phyloP scores from a whole-genome alignment of 2,888 invertebrate species.

The Epinotia ramella region DNA sequence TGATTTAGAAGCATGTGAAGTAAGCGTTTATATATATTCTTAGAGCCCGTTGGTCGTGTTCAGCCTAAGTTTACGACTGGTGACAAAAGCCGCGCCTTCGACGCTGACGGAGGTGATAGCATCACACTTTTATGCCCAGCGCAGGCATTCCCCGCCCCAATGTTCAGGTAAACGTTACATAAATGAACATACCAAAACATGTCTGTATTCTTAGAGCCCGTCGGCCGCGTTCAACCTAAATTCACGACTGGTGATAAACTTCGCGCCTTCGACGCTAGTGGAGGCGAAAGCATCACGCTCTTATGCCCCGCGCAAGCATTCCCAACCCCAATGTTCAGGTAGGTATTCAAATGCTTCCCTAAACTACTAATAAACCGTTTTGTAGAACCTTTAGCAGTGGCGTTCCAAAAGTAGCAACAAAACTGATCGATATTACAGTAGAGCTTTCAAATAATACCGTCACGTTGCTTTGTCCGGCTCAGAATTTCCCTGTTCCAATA shows the following conservation, averaged over 20 bases:
- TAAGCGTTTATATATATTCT: constrained; percentile 54
- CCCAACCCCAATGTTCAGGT: constrained; percentile 89
- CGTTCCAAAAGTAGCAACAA: constrained; percentile 87
- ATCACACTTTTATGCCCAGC: constrained; percentile 89
- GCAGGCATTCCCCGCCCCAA: constrained; percentile 90
- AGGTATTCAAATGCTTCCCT: constrained; percentile 72
- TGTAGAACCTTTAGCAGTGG: constrained; percentile 90
- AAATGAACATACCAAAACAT: constrained; percentile 44
- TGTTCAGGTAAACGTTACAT: constrained; percentile 82
- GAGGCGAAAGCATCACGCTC: constrained; percentile 81
- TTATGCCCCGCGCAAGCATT: constrained; percentile 92
- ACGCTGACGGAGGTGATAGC: constrained; percentile 79
- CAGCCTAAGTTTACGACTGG: constrained; percentile 88
- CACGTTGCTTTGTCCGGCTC: constrained; percentile 87
- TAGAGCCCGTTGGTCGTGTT: constrained; percentile 89
- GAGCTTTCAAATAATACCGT: constrained; percentile 65
- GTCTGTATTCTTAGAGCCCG: constrained; percentile 84
- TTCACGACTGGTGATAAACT: constrained; percentile 87
- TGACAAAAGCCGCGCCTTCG: constrained; percentile 87
- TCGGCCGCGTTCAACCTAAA: constrained; percentile 88
- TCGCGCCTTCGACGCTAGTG: constrained; percentile 86
- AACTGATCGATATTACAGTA: constrained; percentile 80
- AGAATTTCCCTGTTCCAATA: constrained; percentile 87
- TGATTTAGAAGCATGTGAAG: constrained; percentile 45
- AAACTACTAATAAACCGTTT: constrained; percentile 50